Conservation (phyloP, 2,113 vertebrate genomes). For the Noturus placidus region DNA sequence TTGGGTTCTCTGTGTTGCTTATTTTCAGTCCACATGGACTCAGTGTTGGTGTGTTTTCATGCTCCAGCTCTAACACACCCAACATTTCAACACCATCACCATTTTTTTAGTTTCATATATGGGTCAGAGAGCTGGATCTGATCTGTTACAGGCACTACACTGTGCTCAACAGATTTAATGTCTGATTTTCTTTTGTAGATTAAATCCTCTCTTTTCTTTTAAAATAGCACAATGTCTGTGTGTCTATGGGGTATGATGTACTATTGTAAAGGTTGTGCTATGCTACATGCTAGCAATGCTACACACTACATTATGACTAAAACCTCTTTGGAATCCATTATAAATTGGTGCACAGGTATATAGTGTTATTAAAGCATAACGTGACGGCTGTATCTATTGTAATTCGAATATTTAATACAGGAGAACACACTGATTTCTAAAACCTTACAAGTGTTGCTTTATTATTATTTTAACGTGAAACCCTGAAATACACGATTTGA, state of each 20-base stretch:
- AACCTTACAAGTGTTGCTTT: neutral
- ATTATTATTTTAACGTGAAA: neutral
- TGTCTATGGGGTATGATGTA: neutral
- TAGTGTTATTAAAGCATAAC: too few relatives aligned
- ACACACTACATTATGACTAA: neutral
- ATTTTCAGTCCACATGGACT: neutral
- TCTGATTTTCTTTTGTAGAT: neutral
- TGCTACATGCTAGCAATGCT: neutral
- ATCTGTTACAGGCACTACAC: neutral
- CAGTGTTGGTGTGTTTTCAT: neutral
- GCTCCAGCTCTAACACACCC: neutral
- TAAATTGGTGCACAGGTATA: too few relatives aligned
- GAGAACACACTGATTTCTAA: too few relatives aligned
- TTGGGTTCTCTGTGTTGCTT: neutral
- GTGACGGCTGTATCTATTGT: too few relatives aligned
- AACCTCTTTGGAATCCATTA: neutral
- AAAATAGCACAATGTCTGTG: neutral
- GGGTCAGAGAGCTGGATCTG: neutral
- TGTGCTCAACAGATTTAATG: neutral
- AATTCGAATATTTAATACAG: too few relatives aligned
- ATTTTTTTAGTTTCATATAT: neutral
- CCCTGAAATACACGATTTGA: neutral
- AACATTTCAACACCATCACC: neutral
- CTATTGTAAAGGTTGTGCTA: constrained; percentile 9
- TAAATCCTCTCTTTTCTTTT: neutral